Conservation (phyloP, 2,113 vertebrate species). For the Chinchilla lanigera region DNA sequence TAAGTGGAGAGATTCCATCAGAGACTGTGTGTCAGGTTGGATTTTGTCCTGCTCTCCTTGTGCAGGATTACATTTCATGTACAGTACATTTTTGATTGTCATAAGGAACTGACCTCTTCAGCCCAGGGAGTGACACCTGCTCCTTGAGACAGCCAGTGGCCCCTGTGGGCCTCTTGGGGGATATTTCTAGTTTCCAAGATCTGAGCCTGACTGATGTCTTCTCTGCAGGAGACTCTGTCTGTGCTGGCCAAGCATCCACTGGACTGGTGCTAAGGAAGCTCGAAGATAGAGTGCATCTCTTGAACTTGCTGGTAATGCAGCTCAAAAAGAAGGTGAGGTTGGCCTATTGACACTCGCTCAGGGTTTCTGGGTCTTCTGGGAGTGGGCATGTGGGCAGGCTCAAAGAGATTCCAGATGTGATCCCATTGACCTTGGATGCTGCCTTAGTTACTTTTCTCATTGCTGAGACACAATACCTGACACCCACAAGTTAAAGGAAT, state of each 20-base stretch:
- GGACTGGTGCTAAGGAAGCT: constrained; percentile 74
- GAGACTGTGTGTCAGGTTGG: background rate
- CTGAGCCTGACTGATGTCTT: background rate
- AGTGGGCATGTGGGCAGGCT: background rate
- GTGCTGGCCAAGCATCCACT: constrained; percentile 62
- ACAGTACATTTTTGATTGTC: background rate
- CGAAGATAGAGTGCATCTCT: constrained; percentile 75
- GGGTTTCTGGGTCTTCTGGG: background rate
- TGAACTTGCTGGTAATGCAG: constrained; percentile 76
- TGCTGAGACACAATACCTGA: background rate
- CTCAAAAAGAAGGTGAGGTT: constrained; percentile 87
- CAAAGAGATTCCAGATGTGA: background rate
- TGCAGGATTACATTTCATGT: accelerated
- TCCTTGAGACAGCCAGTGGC: background rate
- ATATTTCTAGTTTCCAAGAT: background rate
- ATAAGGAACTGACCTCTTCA: background rate
- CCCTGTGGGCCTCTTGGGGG: background rate
- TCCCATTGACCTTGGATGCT: background rate
- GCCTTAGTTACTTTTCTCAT: background rate
- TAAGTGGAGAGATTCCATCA: background rate
- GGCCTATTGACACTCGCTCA: accelerated
- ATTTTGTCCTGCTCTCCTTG: background rate
- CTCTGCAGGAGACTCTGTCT: constrained; percentile 79
- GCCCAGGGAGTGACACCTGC: background rate
- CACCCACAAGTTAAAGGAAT: background rate